Evolutionary conservation across 2,797 vertebrate species (phyloP).

Genomic region (Potorous gilbertii): DNA sequence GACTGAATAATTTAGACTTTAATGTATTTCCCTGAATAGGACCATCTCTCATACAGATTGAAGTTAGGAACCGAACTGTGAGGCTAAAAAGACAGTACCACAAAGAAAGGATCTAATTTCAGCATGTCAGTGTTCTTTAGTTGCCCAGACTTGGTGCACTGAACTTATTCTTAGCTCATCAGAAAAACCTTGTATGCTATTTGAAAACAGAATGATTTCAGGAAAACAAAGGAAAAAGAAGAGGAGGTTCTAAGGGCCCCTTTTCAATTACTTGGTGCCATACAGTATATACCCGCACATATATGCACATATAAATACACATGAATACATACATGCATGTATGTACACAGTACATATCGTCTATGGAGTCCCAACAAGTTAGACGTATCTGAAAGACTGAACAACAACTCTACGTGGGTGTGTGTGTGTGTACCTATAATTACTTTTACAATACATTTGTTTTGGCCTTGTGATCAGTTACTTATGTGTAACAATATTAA

Average conservation of each 20-base stretch:
- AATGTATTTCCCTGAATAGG: slow-evolving; percentile 75
- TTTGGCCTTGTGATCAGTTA: neutral
- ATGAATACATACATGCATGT: neutral
- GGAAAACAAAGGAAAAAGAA: neutral
- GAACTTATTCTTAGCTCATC: neutral
- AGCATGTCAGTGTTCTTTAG: slow-evolving; percentile 55
- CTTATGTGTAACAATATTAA: neutral
- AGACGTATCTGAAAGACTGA: neutral
- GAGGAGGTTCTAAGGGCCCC: neutral
- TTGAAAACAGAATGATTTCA: neutral
- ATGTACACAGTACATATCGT: neutral
- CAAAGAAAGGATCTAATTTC: slow-evolving; percentile 60
- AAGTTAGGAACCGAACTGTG: slow-evolving; percentile 68
- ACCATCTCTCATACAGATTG: slow-evolving; percentile 37
- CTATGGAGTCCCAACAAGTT: neutral
- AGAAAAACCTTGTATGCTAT: neutral
- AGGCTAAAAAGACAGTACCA: slow-evolving; percentile 64
- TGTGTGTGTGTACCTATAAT: neutral
- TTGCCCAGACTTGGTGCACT: slow-evolving; percentile 36
- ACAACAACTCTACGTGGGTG: neutral
- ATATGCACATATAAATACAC: neutral
- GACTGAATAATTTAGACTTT: slow-evolving; percentile 72
- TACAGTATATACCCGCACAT: neutral
- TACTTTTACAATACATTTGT: neutral
- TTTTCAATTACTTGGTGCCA: neutral